These are phyloP conservation scores for Lerema accius DNA, from an alignment of 1,140 invertebrate genomes.

Conservation along the genomic window DNA sequence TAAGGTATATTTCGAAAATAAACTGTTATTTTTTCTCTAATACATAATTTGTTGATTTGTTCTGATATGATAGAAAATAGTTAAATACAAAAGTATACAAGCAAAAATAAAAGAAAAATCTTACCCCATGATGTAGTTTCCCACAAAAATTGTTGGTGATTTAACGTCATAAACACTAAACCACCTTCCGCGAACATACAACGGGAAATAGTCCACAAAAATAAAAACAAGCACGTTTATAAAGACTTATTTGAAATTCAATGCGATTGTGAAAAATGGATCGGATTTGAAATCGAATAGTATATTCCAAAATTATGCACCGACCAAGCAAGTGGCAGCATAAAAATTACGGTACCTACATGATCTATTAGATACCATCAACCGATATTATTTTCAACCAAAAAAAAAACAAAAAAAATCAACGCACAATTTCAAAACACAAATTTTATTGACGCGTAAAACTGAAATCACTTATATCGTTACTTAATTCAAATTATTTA, in stretches of 20 bases:
- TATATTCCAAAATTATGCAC: constrained; percentile 64
- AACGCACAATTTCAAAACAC: neutral
- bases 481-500: neutral
- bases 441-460: neutral
- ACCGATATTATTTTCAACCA: constrained; percentile 13
- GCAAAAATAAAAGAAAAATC: constrained; percentile 28
- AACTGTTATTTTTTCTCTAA: too few species aligned
- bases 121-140: constrained; percentile 59
- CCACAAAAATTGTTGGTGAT: constrained; percentile 24
- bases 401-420: constrained; percentile 1
- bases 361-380: constrained; percentile 26
- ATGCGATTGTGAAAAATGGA: constrained; percentile 73
- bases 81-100: too few species aligned
- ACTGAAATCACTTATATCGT: too few species aligned
- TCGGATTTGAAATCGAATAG: constrained; percentile 62
- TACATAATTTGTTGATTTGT: too few species aligned
- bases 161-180: constrained; percentile 48
- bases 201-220: constrained; percentile 66
- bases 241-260: constrained; percentile 80
- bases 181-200: constrained; percentile 54
- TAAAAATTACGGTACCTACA: constrained; percentile 27
- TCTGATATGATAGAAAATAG: too few species aligned
- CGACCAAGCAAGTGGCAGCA: constrained; percentile 58
- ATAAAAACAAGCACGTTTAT: constrained; percentile 69
- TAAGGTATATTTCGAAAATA: too few species aligned